Evolutionary conservation across 1,140 invertebrate genomes (phyloP).

Genomic region (Venustaconcha ellipsiformis): DNA sequence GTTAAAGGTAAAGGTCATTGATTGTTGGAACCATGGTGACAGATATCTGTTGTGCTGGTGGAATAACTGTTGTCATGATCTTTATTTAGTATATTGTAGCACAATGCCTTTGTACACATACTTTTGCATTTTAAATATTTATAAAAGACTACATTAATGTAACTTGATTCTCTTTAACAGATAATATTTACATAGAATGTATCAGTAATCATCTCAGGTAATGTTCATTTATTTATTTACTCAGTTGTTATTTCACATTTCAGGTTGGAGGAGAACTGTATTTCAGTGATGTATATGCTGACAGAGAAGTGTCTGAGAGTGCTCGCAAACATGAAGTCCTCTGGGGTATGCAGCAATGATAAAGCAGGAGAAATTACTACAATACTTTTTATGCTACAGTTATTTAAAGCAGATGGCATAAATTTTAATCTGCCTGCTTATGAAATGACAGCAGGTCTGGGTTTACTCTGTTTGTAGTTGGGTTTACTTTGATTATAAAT

Average conservation of each 20-base stretch:
- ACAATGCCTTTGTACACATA: too few species aligned
- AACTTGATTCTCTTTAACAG: too few species aligned
- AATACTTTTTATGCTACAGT: not conserved
- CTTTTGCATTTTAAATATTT: too few species aligned
- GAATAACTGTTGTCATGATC: too few species aligned
- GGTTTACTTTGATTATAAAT: not conserved
- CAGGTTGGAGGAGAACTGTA: slow-evolving; percentile 61
- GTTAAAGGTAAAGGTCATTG: too few species aligned
- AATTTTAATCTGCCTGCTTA: not conserved
- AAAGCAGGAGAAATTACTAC: too few species aligned
- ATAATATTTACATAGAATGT: too few species aligned
- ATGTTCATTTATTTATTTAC: not conserved
- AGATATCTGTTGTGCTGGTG: too few species aligned
- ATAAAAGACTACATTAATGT: too few species aligned
- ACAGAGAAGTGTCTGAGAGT: slow-evolving; percentile 45
- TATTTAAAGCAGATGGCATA: not conserved
- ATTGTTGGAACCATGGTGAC: too few species aligned
- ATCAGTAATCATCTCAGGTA: too few species aligned
- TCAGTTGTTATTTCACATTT: not conserved
- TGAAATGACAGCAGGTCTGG: not conserved
- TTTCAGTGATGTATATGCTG: slow-evolving; percentile 64
- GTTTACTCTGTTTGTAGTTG: not conserved
- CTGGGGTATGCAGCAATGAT: slow-evolving; percentile 52
- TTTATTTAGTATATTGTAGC: too few species aligned
- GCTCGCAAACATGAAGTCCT: slow-evolving; percentile 55